Evolutionary conservation across 2,888 invertebrate genomes (phyloP), one percentile per base, ranked within the genome.

Genomic region (Empis stercorea): DNA sequence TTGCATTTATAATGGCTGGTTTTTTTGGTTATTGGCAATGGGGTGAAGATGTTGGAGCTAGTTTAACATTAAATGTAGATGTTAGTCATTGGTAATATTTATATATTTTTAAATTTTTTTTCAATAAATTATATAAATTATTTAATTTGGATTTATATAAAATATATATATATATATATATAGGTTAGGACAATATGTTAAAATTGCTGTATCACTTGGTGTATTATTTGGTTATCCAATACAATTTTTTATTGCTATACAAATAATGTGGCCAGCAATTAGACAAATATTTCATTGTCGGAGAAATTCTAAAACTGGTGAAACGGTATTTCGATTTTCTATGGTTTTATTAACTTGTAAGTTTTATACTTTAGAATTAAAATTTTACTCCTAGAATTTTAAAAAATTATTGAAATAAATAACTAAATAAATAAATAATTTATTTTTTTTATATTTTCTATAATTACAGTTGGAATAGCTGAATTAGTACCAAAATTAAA

Each of bases 231-330:
- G 92, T 0, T 97, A 94, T 69, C 86, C 93, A 1, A 75, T 97
- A 16, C 96, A 96, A 72, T 87, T 97, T 64, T 96, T 94, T 68
- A 94, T 97, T 37, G 92, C 96, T 1, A 77, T 94, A 40, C 83
- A 83, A 47, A 87, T 96, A 49, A 81, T 92, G 57, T 91, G 88
- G 86, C 91, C 94, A 0, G 65, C 71, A 30, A 66, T 87, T 27
- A 64, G 68, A 46, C 65, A 70, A 44, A 68, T 72, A 55, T 72
- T 75, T 43, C 79, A 76, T 32, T 72, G 75, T 52, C 72, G 73
- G 42, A 74, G 65, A 9, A 59, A 73, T 57, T 79, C 79, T 0
- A 68, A 79, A 1, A 57, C 74, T 27, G 74, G 76, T 15, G 89
- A 92, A 66, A 75, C 84, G 20, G 59, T 73, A 6, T 86, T 86